phyloP scores from a whole-genome alignment of 2,113 vertebrate genomes.

The Alligator mississippiensis region DNA sequence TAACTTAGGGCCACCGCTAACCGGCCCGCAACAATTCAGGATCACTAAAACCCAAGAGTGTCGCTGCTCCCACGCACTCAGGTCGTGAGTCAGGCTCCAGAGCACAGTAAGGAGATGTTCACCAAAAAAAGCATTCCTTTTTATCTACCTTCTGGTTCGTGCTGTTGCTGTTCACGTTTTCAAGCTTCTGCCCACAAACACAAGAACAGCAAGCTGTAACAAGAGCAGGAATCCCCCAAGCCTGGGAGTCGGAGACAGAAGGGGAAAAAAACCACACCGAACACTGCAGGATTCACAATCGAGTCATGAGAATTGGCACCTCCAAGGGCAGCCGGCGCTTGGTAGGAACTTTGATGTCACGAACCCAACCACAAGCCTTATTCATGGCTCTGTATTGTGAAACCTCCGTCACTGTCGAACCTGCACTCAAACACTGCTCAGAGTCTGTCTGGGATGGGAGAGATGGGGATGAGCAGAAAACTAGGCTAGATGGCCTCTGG shows the following conservation, averaged over 20 bases:
- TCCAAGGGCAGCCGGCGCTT: background rate
- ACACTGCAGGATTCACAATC: background rate
- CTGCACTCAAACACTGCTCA: too few species aligned
- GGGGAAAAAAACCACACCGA: background rate
- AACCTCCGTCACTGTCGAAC: background rate
- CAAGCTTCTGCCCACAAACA: constrained; percentile 26
- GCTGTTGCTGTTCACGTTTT: constrained; percentile 42
- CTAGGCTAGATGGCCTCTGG: too few species aligned
- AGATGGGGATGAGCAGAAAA: too few species aligned
- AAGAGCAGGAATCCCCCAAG: background rate
- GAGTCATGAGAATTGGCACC: background rate
- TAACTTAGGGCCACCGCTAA: constrained; percentile 36
- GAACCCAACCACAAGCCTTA: background rate
- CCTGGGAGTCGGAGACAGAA: background rate
- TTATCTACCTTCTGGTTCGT: constrained; percentile 21
- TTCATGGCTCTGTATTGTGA: background rate
- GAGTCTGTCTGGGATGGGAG: too few species aligned
- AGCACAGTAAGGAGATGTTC: background rate
- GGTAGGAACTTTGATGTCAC: background rate
- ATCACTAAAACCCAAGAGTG: background rate
- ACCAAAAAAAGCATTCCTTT: background rate
- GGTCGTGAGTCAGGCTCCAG: constrained; percentile 63
- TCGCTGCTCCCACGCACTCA: constrained; percentile 31
- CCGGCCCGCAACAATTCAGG: constrained; percentile 27
- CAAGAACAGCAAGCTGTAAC: constrained; percentile 18